A percentile compares a stretch with the other conserved stretches of the same genome.
Evolutionary conservation across 2,113 vertebrate genomes (phyloP).

Genomic region (Diadophis punctatus): DNA sequence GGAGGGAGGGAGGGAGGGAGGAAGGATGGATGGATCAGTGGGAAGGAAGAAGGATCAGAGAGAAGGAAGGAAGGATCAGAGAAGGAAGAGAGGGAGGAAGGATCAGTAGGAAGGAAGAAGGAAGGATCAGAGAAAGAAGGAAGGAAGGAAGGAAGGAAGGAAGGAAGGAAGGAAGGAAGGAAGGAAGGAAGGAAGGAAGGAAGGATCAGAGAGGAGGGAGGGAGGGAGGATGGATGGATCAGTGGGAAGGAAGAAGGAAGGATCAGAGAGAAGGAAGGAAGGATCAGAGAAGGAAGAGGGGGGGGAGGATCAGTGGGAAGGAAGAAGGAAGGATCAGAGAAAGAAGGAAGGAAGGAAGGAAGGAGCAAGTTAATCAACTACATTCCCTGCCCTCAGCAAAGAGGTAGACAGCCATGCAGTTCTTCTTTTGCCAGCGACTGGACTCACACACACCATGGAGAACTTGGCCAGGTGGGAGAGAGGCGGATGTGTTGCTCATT

Average conservation of each 20-base stretch:
- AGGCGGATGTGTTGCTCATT: not conserved
- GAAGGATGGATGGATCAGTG: not conserved
- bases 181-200: not conserved
- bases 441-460: not conserved
- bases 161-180: not conserved
- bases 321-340: too few relatives aligned
- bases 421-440: not conserved
- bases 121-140: not conserved
- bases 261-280: too few relatives aligned
- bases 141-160: too few relatives aligned
- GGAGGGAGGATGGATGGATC: not conserved
- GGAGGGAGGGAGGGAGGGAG: not conserved
- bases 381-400: not conserved
- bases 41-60: not conserved
- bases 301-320: not conserved
- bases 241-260: not conserved
- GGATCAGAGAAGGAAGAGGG: not conserved
- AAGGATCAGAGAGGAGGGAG: not conserved
- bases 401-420: not conserved
- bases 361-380: conserved; percentile 35
- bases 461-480: not conserved
- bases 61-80: conserved; percentile 31
- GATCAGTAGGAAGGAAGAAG: not conserved
- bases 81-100: not conserved
- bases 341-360: conserved; percentile 26